Evolutionary conservation across 2,888 invertebrate genomes (phyloP).

Genomic region (Gortyna flavago): DNA sequence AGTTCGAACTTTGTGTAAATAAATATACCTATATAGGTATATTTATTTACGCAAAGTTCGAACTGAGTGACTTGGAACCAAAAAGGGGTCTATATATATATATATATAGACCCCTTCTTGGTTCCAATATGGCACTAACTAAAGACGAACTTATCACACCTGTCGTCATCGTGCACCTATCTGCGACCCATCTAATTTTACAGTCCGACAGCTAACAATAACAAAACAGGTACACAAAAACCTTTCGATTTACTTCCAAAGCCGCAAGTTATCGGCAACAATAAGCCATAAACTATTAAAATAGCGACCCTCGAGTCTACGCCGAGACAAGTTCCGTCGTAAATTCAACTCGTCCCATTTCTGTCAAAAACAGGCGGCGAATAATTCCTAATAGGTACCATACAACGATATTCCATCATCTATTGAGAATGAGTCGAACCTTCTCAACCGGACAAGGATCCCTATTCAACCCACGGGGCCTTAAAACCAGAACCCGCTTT

Average conservation of each 20-base stretch:
- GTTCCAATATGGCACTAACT: neutral
- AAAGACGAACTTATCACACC: neutral
- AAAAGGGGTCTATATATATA: too few species aligned
- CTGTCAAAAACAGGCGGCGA: constrained; percentile 77
- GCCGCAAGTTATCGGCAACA: constrained; percentile 61
- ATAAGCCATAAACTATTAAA: constrained; percentile 66
- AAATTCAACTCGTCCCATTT: constrained; percentile 78
- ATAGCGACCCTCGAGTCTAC: constrained; percentile 51
- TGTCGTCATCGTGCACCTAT: too few species aligned
- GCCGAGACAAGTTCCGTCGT: constrained; percentile 60
- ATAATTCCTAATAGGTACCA: constrained; percentile 80
- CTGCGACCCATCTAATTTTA: neutral
- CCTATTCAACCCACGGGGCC: constrained; percentile 80
- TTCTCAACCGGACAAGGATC: constrained; percentile 80
- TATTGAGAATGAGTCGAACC: constrained; percentile 78
- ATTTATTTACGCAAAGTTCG: too few species aligned
- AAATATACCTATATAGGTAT: too few species aligned
- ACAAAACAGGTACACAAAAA: constrained; percentile 30
- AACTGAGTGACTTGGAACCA: too few species aligned
- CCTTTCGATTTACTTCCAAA: constrained; percentile 25
- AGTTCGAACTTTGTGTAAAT: neutral
- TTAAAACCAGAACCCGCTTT: constrained; percentile 83
- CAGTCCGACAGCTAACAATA: constrained; percentile 9
- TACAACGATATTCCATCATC: constrained; percentile 86
- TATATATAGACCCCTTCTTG: too few species aligned